Evolutionary conservation across 2,797 vertebrate species (phyloP), one percentile per base, ranked within the genome.

Genomic region (Oophaga sylvatica): DNA sequence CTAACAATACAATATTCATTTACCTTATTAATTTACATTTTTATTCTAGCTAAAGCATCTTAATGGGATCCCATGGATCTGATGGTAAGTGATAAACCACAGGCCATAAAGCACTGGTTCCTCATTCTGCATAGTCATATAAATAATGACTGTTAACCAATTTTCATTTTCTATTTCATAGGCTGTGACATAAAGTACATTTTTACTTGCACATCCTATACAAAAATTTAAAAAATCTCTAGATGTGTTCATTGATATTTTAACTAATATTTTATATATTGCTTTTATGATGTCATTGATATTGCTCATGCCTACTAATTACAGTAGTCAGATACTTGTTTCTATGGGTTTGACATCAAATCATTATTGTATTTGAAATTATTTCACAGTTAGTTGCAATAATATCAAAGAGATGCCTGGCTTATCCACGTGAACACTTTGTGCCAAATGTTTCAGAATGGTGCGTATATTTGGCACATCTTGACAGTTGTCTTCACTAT

Each of bases 71-170:
- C 93, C 90, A 91, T 94, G 93, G 92, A 91, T 92, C 92, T 94
- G 92, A 93, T 91, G 93, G 92, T 92, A 93, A 93, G 93, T 93
- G 93, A 93, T 93, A 93, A 93, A 93, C 92, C 93, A 93, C 92
- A 93, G 93, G 92, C 91, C 93, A 94, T 93, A 94, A 93, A 94
- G 91, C 93, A 93, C 91, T 91, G 93, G 91, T 94, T 93, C 93
- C 93, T 93, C 93, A 93, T 92, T 91, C 91, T 92, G 93, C 93
- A 93, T 91, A 92, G 92, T 92, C 92, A 92, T 93, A 93, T 94
- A 94, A 94, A 94, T 93, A 93, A 94, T 92, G 90, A 92, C 92
- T 92, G 92, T 93, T 93, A 93, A 91, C 92, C 91, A 93, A 91
- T 90, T 92, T 77, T 77, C 75, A 77, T 93, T 89, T 90, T 91